Evolutionary conservation across 2,113 vertebrate genomes (phyloP).

Genomic region (Seriola rivoliana): DNA sequence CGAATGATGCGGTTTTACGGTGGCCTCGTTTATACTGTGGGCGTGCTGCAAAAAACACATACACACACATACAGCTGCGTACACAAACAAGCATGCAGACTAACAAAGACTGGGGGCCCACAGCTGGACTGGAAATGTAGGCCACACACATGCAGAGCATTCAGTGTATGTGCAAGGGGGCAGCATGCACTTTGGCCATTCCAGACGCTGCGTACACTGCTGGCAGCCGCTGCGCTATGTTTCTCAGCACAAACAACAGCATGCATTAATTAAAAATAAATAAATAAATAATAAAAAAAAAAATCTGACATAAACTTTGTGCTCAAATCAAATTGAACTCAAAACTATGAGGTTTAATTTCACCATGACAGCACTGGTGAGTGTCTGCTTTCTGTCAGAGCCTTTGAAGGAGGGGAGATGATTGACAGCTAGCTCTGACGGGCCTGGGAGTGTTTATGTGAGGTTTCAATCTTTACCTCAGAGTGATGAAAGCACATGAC

Average conservation of each 20-base stretch:
- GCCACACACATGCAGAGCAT: constrained; percentile 74
- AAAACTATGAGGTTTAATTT: neutral
- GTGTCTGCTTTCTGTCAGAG: constrained; percentile 14
- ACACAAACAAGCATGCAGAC: constrained; percentile 92
- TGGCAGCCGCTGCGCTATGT: neutral
- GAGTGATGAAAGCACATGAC: constrained; percentile 33
- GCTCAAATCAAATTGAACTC: neutral
- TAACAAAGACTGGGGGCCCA: constrained; percentile 71
- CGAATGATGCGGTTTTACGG: constrained; percentile 99
- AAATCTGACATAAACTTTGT: neutral
- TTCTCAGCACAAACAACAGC: constrained; percentile 40
- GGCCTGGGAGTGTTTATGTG: neutral
- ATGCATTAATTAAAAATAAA: constrained; percentile 10
- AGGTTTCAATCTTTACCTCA: constrained; percentile 35
- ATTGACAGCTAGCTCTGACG: neutral
- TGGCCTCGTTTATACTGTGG: constrained; percentile 98
- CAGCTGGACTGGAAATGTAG: constrained; percentile 61
- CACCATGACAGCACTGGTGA: neutral
- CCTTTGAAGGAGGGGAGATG: constrained; percentile 8
- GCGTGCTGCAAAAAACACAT: constrained; percentile 97
- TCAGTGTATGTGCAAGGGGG: constrained; percentile 59
- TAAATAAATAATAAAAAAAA: neutral
- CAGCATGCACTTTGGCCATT: constrained; percentile 67
- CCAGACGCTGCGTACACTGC: constrained; percentile 12
- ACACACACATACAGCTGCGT: constrained; percentile 86